A percentile compares a stretch with the other conserved stretches of the same genome.
Conservation (phyloP, 2,888 invertebrate species). For the Bombylius discolor region DNA sequence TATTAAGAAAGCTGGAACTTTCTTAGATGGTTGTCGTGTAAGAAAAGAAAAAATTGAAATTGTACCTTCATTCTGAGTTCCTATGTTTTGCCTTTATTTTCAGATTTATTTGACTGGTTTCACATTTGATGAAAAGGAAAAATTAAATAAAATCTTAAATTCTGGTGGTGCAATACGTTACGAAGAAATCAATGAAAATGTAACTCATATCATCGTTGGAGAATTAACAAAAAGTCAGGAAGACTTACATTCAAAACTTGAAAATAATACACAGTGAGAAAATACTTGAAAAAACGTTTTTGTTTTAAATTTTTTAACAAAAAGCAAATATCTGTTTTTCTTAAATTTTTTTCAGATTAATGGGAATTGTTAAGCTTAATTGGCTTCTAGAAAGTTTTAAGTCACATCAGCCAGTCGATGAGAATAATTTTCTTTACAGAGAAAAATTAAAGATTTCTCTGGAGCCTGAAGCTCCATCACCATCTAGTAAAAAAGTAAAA, state of each 20-base stretch:
- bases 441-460: slow-evolving; percentile 23
- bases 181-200: slow-evolving; percentile 57
- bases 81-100: slow-evolving; percentile 14
- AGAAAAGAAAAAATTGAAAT: slow-evolving; percentile 23
- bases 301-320: neutral
- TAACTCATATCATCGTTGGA: slow-evolving; percentile 71
- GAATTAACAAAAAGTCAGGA: slow-evolving; percentile 32
- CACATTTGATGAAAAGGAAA: slow-evolving; percentile 47
- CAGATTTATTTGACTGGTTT: slow-evolving; percentile 60
- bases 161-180: slow-evolving; percentile 73
- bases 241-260: neutral
- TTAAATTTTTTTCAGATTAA: neutral
- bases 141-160: slow-evolving; percentile 55
- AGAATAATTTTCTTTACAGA: slow-evolving; percentile 36
- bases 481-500: slow-evolving; percentile 45
- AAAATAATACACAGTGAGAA: neutral
- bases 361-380: slow-evolving; percentile 45
- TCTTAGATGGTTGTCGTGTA: slow-evolving; percentile 82
- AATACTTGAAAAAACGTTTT: neutral
- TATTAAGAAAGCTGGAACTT: slow-evolving; percentile 61
- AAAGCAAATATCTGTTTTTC: neutral
- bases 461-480: slow-evolving; percentile 41
- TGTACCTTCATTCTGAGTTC: neutral
- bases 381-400: slow-evolving; percentile 69
- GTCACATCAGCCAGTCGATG: slow-evolving; percentile 42